These are phyloP conservation scores for Sparus aurata DNA, from an alignment of 2,797 vertebrate species.

Conservation along the genomic window DNA sequence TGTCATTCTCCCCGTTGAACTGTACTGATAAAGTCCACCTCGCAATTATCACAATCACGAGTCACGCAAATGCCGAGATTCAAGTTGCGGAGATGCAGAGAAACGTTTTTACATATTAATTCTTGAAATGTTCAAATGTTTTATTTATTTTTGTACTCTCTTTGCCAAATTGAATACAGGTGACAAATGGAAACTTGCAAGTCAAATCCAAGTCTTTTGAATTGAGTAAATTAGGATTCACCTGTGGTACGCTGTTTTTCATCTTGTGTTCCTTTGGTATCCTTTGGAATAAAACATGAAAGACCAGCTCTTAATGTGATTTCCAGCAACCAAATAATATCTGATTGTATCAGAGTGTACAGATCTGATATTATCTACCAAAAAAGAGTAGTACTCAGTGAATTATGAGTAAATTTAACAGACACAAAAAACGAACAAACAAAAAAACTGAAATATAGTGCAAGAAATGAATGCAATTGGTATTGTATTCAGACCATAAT, in stretches of 20 bases:
- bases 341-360: background rate
- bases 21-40: conserved; percentile 1
- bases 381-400: background rate
- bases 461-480: background rate
- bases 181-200: conserved; percentile 19
- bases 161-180: conserved; percentile 32
- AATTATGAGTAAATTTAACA: background rate
- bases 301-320: background rate
- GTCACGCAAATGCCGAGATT: background rate
- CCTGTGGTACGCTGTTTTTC: background rate
- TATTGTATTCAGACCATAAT: conserved; percentile 5
- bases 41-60: no score
- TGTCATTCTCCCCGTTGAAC: conserved; percentile 7
- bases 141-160: conserved; percentile 20
- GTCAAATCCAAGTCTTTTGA: conserved; percentile 14
- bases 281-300: background rate
- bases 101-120: conserved; percentile 4
- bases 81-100: background rate
- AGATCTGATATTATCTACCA: background rate
- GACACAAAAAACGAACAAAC: background rate
- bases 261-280: background rate
- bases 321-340: background rate
- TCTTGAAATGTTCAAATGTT: conserved; percentile 10
- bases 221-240: conserved; percentile 8
- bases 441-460: background rate